A percentile compares a stretch with the other conserved stretches of the same genome.
Conservation (phyloP, 2,113 vertebrate species). For the Prietella phreatophila region DNA sequence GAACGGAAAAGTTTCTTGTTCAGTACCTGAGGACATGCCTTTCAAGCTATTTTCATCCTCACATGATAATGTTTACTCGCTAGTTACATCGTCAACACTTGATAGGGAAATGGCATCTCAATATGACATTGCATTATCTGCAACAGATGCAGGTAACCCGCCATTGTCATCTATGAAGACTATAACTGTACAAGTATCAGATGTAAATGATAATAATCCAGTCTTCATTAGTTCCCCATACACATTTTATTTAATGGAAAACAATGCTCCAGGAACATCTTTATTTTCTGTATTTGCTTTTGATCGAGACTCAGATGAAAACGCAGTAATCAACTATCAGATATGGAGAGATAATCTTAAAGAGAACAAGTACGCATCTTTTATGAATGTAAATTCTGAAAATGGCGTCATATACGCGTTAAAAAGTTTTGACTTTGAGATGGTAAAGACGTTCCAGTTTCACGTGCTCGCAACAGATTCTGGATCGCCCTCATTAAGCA, state of each 20-base stretch:
- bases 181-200: constrained; percentile 53
- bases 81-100: constrained; percentile 48
- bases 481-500: constrained; percentile 51
- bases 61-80: constrained; percentile 53
- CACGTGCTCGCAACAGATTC: constrained; percentile 48
- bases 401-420: constrained; percentile 51
- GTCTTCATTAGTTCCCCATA: constrained; percentile 45
- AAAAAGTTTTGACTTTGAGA: constrained; percentile 59
- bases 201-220: constrained; percentile 62
- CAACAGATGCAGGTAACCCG: constrained; percentile 53
- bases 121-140: constrained; percentile 52
- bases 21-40: constrained; percentile 53
- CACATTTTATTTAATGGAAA: constrained; percentile 56
- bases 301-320: constrained; percentile 54
- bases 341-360: constrained; percentile 37
- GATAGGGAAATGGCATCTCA: constrained; percentile 48
- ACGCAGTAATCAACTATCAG: constrained; percentile 49
- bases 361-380: constrained; percentile 38
- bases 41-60: constrained; percentile 49
- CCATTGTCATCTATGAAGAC: constrained; percentile 49
- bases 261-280: constrained; percentile 53
- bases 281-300: constrained; percentile 55
- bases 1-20: constrained; percentile 63
- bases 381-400: constrained; percentile 54
- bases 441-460: constrained; percentile 52